phyloP scores from a whole-genome alignment of 92 coral and sea anemone genomes.

The Porites divaricata region DNA sequence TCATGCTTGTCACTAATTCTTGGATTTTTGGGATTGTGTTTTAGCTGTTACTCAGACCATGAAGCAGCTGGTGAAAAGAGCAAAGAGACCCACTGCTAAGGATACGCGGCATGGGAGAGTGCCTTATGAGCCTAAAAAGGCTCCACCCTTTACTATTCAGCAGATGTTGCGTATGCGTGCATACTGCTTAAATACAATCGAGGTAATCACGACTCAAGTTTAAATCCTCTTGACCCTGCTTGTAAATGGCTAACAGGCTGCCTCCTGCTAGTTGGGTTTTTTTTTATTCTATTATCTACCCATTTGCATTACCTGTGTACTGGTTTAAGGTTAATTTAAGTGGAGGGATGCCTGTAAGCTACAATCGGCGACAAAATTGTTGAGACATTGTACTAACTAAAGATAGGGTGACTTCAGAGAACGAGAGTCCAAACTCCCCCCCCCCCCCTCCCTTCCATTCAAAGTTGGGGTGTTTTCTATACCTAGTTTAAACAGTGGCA shows the following conservation, averaged over 20 bases:
- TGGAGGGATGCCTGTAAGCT: constrained; percentile 7
- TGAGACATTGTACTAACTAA: too few relatives aligned
- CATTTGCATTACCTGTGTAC: constrained; percentile 2
- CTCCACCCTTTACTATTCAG: constrained; percentile 36
- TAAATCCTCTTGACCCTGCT: constrained; percentile 19
- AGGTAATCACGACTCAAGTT: constrained; percentile 24
- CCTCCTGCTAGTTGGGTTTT: neutral
- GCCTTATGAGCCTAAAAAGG: constrained; percentile 11
- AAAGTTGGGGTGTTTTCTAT: too few relatives aligned
- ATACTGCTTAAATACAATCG: constrained; percentile 43
- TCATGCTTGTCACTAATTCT: constrained; percentile 5
- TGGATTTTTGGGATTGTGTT: neutral
- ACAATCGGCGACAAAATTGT: neutral
- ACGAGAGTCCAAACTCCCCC: too few relatives aligned
- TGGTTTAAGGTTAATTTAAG: constrained; percentile 1
- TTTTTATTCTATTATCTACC: neutral
- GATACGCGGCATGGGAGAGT: constrained; percentile 38
- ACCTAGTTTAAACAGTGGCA: too few relatives aligned
- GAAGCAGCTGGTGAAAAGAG: constrained; percentile 49
- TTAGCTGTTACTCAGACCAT: constrained; percentile 48
- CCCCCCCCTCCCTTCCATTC: too few relatives aligned
- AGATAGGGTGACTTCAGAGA: too few relatives aligned
- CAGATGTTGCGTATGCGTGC: constrained; percentile 39
- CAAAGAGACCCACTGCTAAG: constrained; percentile 42
- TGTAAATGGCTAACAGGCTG: constrained; percentile 6